Evolutionary conservation across 2,113 vertebrate genomes (phyloP), one percentile per base, ranked within the genome.

Genomic region (Panthera leo): DNA sequence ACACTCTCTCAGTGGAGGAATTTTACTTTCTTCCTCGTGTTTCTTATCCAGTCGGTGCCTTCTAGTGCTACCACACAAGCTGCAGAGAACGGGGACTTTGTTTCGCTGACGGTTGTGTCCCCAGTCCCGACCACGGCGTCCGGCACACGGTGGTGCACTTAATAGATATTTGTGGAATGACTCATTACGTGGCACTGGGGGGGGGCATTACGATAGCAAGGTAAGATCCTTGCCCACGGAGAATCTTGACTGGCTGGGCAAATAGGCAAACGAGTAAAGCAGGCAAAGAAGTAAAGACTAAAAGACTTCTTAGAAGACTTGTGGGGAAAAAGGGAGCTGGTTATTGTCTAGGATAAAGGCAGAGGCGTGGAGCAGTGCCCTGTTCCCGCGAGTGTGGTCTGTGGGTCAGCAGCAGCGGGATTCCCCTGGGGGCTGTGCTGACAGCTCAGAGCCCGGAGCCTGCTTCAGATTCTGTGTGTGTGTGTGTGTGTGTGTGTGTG

Each of bases 191-290:
- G 83, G 87, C 42, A 55, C 23, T 23, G 70, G 55, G 65, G 73
- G 16, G 16, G 21, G 15, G 5, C 19, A 79, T 18, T 65, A 88
- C 36, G 82, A 8, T 3, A 19, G 79, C 13, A 48, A 79, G 92
- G 36, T 42, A 25, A 1, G 3, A 34, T 39, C 91, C 55, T 83
- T 53, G 79, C 39, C 53, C 95, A 93, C 15, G 51, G 73, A 48
- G 79, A 88, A 89, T 85, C 87, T 9, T 9, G 39, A 36, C 23
- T 78, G 79, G 68, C 84, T 27, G 73, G 84, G 92, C 84, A 31
- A 89, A 93, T 53, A 25, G 36, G 79, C 42, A 45, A 79, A 48
- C 51, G 31, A 61, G 91, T 25, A 48, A 36, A 82, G 70, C 73
- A 45, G 84, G 83, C 31, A 48, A 78, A 51, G 36, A 27, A 53